phyloP scores from a whole-genome alignment of 2,888 invertebrate species.

The Cordilura impudica region DNA sequence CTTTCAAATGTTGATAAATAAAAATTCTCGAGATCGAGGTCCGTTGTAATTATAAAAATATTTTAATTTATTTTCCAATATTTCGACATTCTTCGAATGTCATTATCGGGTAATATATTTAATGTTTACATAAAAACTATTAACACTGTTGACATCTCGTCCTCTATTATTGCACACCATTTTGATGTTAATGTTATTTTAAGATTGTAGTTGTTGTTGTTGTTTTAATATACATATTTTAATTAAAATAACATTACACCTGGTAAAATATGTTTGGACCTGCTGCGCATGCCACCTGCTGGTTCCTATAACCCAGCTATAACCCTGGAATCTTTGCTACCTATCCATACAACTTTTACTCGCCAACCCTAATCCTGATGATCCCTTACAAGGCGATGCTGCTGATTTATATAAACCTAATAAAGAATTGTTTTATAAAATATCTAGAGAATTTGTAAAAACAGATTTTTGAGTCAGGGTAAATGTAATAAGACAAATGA shows the following conservation, averaged over 20 bases:
- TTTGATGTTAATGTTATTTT: too few species aligned
- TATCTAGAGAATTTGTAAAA: constrained; percentile 79
- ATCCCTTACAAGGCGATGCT: constrained; percentile 89
- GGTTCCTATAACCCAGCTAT: constrained; percentile 87
- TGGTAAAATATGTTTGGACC: constrained; percentile 91
- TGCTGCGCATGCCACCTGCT: constrained; percentile 90
- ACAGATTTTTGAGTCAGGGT: not conserved
- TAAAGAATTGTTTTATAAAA: constrained; percentile 80
- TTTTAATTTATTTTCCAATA: too few species aligned
- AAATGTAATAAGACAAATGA: not conserved
- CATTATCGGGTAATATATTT: too few species aligned
- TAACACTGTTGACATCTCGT: too few species aligned
- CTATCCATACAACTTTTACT: constrained; percentile 86
- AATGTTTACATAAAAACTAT: too few species aligned
- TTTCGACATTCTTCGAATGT: too few species aligned
- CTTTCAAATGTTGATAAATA: too few species aligned
- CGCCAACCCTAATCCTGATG: constrained; percentile 89
- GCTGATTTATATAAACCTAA: constrained; percentile 85
- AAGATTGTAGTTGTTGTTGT: too few species aligned
- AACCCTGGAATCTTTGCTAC: constrained; percentile 84
- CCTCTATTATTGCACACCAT: too few species aligned
- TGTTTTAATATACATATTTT: too few species aligned
- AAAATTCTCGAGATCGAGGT: too few species aligned
- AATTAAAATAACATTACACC: constrained; percentile 76
- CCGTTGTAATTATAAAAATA: too few species aligned